Conservation (phyloP, 2,888 invertebrate genomes). For the Drosophila melanosoma region DNA sequence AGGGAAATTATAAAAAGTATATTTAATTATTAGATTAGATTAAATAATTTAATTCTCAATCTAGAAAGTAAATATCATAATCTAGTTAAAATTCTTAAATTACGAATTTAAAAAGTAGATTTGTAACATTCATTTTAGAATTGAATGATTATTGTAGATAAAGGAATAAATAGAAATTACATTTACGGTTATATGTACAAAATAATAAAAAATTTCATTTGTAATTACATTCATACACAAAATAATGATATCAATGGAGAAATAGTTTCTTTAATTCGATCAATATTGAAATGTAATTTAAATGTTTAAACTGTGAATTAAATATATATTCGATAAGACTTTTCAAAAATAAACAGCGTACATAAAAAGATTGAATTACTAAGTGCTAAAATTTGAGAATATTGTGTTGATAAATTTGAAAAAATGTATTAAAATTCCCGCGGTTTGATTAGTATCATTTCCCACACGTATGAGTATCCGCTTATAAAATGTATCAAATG, state of each 20-base stretch:
- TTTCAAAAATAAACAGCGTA: neutral
- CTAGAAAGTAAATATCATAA: neutral
- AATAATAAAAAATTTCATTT: neutral
- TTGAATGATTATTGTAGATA: neutral
- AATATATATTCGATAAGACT: neutral
- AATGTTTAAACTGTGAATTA: neutral
- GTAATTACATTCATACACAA: no score
- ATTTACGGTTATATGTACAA: neutral
- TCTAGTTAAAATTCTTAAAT: neutral
- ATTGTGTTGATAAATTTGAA: neutral
- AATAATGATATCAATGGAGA: neutral
- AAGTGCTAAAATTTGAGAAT: neutral
- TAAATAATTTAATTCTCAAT: neutral
- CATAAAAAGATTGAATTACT: constrained; percentile 5
- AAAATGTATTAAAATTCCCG: constrained; percentile 21
- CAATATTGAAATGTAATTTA: no score
- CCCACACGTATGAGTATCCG: constrained; percentile 13
- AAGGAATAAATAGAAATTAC: neutral
- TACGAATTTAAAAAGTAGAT: no score
- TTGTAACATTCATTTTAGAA: neutral
- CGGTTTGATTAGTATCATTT: constrained; percentile 10
- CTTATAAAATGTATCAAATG: constrained; percentile 9
- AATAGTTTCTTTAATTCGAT: neutral
- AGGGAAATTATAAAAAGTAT: neutral
- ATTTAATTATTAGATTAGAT: neutral